Conservation (phyloP, 2,888 invertebrate species). For the Hemithea aestivaria region DNA sequence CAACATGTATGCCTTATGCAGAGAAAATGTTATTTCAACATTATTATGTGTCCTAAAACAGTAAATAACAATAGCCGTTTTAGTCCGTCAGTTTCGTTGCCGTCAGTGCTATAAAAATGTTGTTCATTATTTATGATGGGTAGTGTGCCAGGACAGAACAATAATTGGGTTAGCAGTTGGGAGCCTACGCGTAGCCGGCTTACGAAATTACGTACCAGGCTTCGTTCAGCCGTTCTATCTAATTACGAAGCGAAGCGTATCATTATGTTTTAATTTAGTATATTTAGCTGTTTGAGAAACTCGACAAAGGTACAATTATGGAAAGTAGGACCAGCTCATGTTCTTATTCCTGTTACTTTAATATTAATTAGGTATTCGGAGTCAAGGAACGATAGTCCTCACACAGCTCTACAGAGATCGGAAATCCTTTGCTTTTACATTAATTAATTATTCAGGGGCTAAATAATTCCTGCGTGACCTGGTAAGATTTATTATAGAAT, state of each 20-base stretch:
- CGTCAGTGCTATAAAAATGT: slow-evolving; percentile 17
- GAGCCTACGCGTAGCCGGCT: slow-evolving; percentile 9
- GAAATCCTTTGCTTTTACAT: too few relatives aligned
- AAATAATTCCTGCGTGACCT: too few relatives aligned
- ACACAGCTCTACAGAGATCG: too few relatives aligned
- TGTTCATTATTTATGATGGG: slow-evolving; percentile 19
- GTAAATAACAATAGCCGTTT: slow-evolving; percentile 14
- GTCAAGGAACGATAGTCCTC: too few relatives aligned
- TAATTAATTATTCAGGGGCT: too few relatives aligned
- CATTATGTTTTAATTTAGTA: too few relatives aligned
- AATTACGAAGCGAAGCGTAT: too few relatives aligned
- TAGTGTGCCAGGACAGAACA: slow-evolving; percentile 14
- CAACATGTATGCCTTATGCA: too few relatives aligned
- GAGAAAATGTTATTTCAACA: slow-evolving; percentile 2
- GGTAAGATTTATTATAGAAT: too few relatives aligned
- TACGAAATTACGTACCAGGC: slow-evolving; percentile 14
- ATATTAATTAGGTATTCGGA: too few relatives aligned
- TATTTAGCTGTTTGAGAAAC: not conserved
- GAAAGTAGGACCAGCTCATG: not conserved
- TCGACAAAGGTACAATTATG: not conserved
- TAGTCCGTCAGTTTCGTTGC: too few relatives aligned
- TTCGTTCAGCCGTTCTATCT: slow-evolving; percentile 4
- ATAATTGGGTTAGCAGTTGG: slow-evolving; percentile 18
- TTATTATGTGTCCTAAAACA: slow-evolving; percentile 8
- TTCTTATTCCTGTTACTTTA: too few relatives aligned